These are phyloP conservation scores for Leiothrix lutea DNA, from an alignment of 2,113 vertebrate genomes.

Conservation along the genomic window DNA sequence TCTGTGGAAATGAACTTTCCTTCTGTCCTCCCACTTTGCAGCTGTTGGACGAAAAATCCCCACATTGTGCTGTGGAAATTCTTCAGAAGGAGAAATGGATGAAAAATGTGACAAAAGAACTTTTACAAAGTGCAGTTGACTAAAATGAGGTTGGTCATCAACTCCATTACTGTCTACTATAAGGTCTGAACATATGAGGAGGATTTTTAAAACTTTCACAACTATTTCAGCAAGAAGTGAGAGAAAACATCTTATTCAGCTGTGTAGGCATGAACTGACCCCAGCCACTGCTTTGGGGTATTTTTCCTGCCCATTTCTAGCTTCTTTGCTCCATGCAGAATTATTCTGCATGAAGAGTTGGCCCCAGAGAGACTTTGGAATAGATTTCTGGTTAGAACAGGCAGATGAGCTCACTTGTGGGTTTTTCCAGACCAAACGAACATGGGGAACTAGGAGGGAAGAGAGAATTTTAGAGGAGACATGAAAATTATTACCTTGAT, in stretches of 20 bases:
- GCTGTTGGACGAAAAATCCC: neutral
- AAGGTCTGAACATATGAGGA: neutral
- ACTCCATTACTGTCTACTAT: neutral
- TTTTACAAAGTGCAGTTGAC: neutral
- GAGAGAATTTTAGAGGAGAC: neutral
- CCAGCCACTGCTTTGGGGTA: fast-evolving
- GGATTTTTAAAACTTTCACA: neutral
- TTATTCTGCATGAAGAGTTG: fast-evolving
- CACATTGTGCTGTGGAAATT: neutral
- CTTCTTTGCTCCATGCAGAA: neutral
- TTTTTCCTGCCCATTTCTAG: neutral
- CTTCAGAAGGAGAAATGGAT: neutral
- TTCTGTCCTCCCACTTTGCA: neutral
- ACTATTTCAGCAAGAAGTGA: neutral
- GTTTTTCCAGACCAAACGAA: neutral
- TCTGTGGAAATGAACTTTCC: neutral
- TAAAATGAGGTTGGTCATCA: neutral
- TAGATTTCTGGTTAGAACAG: neutral
- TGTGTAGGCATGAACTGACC: fast-evolving
- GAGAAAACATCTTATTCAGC: neutral
- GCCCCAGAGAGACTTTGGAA: neutral
- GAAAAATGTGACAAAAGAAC: neutral
- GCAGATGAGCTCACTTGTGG: neutral
- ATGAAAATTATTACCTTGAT: neutral
- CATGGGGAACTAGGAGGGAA: neutral